Evolutionary conservation across 2,888 invertebrate species (phyloP), one percentile per base, ranked within the genome.

Genomic region (Marronus borbonicus): DNA sequence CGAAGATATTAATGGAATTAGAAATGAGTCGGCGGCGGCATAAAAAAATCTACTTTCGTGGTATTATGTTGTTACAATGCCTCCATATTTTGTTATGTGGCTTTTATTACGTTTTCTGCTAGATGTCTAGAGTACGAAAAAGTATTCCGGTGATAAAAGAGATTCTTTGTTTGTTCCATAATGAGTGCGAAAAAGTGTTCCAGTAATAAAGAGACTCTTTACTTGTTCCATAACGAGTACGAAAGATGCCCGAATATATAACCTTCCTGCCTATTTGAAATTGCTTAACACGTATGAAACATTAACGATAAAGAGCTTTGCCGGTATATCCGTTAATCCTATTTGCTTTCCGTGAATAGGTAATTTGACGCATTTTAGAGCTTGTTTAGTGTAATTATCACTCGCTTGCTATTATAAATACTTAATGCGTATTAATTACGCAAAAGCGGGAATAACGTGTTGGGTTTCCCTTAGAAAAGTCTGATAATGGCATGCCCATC

Each of bases 341-440:
- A 72, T 58, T 39, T 58, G 58, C 58, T 58, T 69, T 69, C 20
- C 58, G 52, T 72, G 58, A 72, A 72, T 72, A 72, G 20, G 58
- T 72, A 72, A 72, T 72, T 39, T 58, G 10, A 58, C 58, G 58
- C 72, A 36, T 39, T 72, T 55, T 72, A 72, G 58, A 20, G 72
- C 72, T 58, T 72, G 69, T 69, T 52, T 69, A 69, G 39, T 58
- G 60, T 60, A 72, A 72, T 70, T 70, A 70, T 70, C 72, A 72
- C 72, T 60, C 39, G 39, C 36, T 58, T 17, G 39, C 20, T 58
- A 10, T 72, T 72, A 52, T 72, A 58, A 72, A 72, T 72, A 39
- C 44, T 72, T 72, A 39, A 72, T 39, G 58, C 58, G 72, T 72
- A 72, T 72, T 72, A 72, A 72, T 60, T 24, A 72, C 58, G 39